Evolutionary conservation across 2,797 vertebrate genomes (phyloP).

Genomic region (Rhinoraja longicauda): DNA sequence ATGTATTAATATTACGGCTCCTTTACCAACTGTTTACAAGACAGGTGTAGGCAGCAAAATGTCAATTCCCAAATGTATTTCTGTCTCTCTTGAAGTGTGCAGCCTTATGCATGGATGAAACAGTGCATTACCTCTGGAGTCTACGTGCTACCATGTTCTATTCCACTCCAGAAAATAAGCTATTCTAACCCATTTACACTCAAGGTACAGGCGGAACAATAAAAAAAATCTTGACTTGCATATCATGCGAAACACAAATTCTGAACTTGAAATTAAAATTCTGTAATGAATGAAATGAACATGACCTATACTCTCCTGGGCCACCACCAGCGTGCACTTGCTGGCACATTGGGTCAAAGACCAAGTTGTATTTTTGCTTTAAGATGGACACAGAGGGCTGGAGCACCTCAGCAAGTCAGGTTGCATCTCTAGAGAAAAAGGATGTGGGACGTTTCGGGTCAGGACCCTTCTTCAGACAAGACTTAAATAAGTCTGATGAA

Average conservation of each 20-base stretch:
- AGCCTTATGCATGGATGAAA: not conserved
- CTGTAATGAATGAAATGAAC: not conserved
- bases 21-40: too few species aligned
- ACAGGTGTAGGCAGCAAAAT: not conserved
- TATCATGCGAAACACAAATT: not conserved
- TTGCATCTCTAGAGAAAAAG: too few species aligned
- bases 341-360: not conserved
- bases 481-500: too few species aligned
- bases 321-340: too few species aligned
- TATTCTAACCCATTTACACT: not conserved
- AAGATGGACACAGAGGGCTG: too few species aligned
- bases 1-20: not conserved
- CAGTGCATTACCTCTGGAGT: not conserved
- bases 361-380: not conserved
- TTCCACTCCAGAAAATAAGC: not conserved
- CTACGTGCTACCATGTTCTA: not conserved
- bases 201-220: not conserved
- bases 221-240: not conserved
- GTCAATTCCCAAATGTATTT: not conserved
- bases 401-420: too few species aligned
- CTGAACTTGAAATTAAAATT: too few species aligned
- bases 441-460: too few species aligned
- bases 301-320: not conserved
- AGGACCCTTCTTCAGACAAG: too few species aligned
- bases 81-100: not conserved